These are phyloP conservation scores for Alitta virens DNA, from an alignment of 2,888 invertebrate species.

Conservation along the genomic window DNA sequence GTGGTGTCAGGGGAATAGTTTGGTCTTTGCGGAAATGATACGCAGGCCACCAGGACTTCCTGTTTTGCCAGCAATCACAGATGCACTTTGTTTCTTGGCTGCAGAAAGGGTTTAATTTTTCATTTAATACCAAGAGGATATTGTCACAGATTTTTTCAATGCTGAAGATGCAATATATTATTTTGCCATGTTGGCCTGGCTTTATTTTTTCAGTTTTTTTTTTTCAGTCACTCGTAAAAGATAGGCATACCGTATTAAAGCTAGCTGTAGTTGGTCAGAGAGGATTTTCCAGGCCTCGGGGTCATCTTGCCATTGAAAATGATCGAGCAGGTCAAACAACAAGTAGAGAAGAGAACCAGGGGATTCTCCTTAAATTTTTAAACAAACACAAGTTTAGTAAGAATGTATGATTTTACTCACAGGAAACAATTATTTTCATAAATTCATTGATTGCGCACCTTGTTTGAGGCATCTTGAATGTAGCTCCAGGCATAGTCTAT, in stretches of 20 bases:
- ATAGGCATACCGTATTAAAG: neutral
- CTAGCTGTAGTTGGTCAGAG: neutral
- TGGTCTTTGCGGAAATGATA: conserved; percentile 1
- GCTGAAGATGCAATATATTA: no score
- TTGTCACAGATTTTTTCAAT: no score
- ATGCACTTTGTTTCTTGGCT: neutral
- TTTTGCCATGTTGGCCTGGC: no score
- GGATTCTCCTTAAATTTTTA: neutral
- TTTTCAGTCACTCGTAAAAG: no score
- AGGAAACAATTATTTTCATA: no score
- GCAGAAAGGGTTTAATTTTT: no score
- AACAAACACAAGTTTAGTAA: no score
- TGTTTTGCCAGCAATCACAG: neutral
- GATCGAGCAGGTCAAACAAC: conserved; percentile 11
- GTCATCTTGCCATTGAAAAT: neutral
- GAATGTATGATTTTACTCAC: no score
- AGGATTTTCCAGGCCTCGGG: conserved; percentile 2
- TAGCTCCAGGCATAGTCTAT: conserved; percentile 2
- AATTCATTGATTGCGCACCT: no score
- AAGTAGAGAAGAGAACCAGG: neutral
- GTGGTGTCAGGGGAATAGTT: neutral
- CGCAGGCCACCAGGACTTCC: conserved; percentile 10
- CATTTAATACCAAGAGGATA: no score
- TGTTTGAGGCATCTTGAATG: neutral
- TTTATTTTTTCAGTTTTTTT: no score